Conservation (phyloP, 2,113 vertebrate genomes). For the Xyliphius kryptos region DNA sequence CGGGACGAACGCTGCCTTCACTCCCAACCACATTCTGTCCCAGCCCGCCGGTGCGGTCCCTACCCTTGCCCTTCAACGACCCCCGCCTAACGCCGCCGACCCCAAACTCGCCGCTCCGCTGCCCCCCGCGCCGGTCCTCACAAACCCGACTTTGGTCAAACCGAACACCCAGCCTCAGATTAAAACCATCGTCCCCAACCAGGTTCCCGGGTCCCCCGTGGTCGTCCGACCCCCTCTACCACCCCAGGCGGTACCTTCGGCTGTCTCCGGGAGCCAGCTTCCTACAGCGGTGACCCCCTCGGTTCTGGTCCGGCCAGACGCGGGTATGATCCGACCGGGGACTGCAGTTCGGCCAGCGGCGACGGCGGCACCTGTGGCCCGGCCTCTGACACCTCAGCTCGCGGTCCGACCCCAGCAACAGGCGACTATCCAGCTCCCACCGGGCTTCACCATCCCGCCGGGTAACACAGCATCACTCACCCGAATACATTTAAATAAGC, state of each 20-base stretch:
- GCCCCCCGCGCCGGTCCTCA: conserved; percentile 48
- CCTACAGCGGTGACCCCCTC: conserved; percentile 38
- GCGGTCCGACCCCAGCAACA: conserved; percentile 78
- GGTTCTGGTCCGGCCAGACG: conserved; percentile 48
- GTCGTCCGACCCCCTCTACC: conserved; percentile 42
- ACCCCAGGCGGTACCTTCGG: conserved; percentile 41
- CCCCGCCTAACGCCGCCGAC: conserved; percentile 66
- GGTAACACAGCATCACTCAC: no score
- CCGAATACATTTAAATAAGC: no score
- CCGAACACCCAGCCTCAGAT: conserved; percentile 55
- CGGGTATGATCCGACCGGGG: conserved; percentile 52
- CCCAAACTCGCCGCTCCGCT: conserved; percentile 51
- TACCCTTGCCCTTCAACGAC: conserved; percentile 67
- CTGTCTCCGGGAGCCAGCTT: conserved; percentile 30
- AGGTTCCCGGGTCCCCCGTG: conserved; percentile 49
- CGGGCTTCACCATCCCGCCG: conserved; percentile 79
- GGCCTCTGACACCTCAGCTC: conserved; percentile 73
- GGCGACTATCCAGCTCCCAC: conserved; percentile 79
- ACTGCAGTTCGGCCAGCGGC: conserved; percentile 56
- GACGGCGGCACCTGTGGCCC: conserved; percentile 51
- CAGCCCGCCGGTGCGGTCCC: conserved; percentile 57
- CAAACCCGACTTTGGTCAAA: conserved; percentile 47
- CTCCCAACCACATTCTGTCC: conserved; percentile 46
- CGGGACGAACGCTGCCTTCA: no score
- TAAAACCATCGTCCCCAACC: conserved; percentile 57